Evolutionary conservation across 2,797 vertebrate genomes (phyloP).

Genomic region (Pseudotriccus pelzelni): DNA sequence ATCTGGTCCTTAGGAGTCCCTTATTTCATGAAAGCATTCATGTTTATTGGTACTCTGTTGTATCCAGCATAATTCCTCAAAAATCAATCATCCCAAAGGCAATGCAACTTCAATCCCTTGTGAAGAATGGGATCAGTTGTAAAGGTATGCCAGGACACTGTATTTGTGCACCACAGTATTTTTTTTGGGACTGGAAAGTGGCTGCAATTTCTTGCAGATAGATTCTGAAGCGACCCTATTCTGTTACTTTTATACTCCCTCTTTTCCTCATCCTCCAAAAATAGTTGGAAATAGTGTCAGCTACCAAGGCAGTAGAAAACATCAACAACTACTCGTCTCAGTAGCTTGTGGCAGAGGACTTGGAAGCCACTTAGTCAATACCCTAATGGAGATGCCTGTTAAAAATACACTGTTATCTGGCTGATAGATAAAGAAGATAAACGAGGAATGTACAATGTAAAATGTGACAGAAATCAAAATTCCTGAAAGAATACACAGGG

Average conservation of each 20-base stretch:
- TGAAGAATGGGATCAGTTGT: neutral
- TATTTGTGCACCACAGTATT: neutral
- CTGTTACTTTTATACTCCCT: constrained; percentile 11
- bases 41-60: neutral
- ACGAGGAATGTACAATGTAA: neutral
- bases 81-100: neutral
- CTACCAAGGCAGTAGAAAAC: constrained; percentile 13
- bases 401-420: constrained; percentile 35
- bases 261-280: neutral
- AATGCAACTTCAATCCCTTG: neutral
- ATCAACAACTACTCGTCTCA: constrained; percentile 29
- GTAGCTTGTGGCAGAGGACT: constrained; percentile 29
- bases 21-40: neutral
- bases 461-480: constrained; percentile 25
- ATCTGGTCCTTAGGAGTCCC: neutral
- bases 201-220: neutral
- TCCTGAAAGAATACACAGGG: neutral
- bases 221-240: constrained; percentile 1
- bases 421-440: constrained; percentile 42
- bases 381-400: constrained; percentile 39
- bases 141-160: neutral
- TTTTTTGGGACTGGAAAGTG: neutral
- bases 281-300: constrained; percentile 1
- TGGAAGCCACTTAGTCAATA: constrained; percentile 35
- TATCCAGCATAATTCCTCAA: neutral